These are phyloP conservation scores for Elephantulus edwardii DNA, from an alignment of 2,113 vertebrate genomes.

Conservation along the genomic window DNA sequence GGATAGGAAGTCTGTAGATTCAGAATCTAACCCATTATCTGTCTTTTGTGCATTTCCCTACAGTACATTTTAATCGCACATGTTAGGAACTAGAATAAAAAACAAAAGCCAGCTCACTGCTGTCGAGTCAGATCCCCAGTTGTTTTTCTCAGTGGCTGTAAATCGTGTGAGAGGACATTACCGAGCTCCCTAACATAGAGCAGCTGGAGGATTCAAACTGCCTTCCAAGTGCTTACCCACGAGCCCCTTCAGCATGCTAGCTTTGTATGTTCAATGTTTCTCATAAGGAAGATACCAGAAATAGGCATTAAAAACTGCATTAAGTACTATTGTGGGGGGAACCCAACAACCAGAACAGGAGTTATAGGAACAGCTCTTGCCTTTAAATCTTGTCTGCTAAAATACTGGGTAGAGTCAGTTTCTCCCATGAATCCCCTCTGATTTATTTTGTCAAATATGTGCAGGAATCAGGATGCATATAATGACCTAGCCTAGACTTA, in stretches of 20 bases:
- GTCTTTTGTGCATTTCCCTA: not conserved
- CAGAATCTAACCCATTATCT: not conserved
- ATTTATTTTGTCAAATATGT: not conserved
- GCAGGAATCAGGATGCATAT: not conserved
- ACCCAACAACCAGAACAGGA: not conserved
- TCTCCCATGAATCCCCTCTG: not conserved
- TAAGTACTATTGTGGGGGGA: not conserved
- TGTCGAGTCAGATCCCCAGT: no score
- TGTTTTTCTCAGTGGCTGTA: no score
- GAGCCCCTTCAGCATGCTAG: no score
- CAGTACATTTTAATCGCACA: no score
- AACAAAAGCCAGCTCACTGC: no score
- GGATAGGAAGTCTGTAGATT: not conserved
- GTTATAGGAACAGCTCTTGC: not conserved
- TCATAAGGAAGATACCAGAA: slow-evolving; percentile 16
- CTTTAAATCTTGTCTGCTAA: not conserved
- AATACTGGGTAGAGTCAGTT: not conserved
- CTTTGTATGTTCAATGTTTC: slow-evolving; percentile 1
- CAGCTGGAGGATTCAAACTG: no score
- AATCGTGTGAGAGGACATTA: no score
- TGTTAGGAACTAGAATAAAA: no score
- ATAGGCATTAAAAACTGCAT: not conserved
- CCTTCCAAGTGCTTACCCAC: no score
- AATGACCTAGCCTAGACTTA: not conserved
- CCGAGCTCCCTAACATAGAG: no score